Base-by-base conservation (phyloP, 2,888 invertebrate species). In the Lasioglossum lativentre region DNA sequence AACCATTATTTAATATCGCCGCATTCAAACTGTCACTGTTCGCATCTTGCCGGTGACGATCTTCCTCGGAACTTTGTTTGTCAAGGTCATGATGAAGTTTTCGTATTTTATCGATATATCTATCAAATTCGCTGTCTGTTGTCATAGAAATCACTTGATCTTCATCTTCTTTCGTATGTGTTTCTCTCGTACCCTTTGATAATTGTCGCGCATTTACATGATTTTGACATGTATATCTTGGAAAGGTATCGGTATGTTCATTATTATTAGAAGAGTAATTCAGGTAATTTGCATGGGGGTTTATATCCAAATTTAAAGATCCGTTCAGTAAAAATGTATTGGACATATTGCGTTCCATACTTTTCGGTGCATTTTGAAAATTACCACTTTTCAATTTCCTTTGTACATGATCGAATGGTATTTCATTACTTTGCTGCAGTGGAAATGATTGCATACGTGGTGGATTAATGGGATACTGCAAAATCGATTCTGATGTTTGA, bases 21-120 rank as follows among this genome's bases (percentile, higher is more conserved):
- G 93, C 92, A 80, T 94, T 94, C 52, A 94, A 56, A 56, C 52
- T 52, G 89, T 94, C 94, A 1, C 93, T 94, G 70, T 93, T 95
- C 4, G 94, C 94, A 47, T 94, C 94, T 83, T 94, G 92, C 90
- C 10, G 42, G 94, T 93, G 23, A 86, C 70, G 34, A 68, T n/a
- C 34, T 8, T 88, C 94, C 4, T 93, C 93, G 5, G 88, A n/a
- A 52, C 92, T 94, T 4, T 86, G 85, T 5, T 80, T 82, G 63
- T 91, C 88, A 12, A 86, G 83, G 16, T 91, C 90, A 3, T 83
- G 88, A 80, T 94, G 93, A 23, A 94, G 91, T 16, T 88, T 91
- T 4, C 91, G 91, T 40, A 95, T 94, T 45, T 91, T 93, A 23
- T 87, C 87, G 19, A 95, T 93, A 72, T 94, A 94, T 8, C 89